A percentile compares a stretch with the other conserved stretches of the same genome.
These are phyloP conservation scores for Musca domestica DNA, from an alignment of 1,140 invertebrate genomes.

Conservation along the genomic window DNA sequence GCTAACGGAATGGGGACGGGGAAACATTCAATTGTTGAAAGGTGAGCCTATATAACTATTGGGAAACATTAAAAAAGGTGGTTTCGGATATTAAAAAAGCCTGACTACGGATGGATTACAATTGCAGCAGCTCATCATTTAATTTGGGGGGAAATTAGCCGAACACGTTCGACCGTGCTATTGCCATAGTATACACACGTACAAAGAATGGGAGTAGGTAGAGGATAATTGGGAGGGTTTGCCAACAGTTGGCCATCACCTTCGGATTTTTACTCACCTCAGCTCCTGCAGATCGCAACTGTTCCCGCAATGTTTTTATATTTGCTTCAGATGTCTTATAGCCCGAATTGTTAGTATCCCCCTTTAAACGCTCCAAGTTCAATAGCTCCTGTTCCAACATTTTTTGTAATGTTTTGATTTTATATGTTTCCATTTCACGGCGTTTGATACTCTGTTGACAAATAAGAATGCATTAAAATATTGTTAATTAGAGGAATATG, in stretches of 20 bases:
- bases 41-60: too few species aligned
- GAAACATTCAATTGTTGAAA: too few species aligned
- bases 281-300: slow-evolving; percentile 48
- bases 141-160: too few species aligned
- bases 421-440: slow-evolving; percentile 70
- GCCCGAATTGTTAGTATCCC: slow-evolving; percentile 46
- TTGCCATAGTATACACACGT: not conserved
- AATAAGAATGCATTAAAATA: slow-evolving; percentile 16
- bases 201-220: not conserved
- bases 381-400: slow-evolving; percentile 79
- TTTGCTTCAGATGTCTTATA: slow-evolving; percentile 51
- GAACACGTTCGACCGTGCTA: too few species aligned
- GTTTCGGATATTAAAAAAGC: too few species aligned
- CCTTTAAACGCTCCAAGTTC: slow-evolving; percentile 69
- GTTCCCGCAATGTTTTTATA: slow-evolving; percentile 49
- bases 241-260: too few species aligned
- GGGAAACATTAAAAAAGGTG: too few species aligned
- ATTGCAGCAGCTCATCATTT: too few species aligned
- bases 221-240: not conserved
- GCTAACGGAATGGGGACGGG: too few species aligned
- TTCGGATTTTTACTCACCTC: slow-evolving; percentile 38
- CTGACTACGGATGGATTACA: too few species aligned
- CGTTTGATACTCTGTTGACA: slow-evolving; percentile 70
- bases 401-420: slow-evolving; percentile 72
- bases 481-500: not conserved